Base-by-base conservation (phyloP, 1,140 invertebrate genomes). In the Lerema accius region DNA sequence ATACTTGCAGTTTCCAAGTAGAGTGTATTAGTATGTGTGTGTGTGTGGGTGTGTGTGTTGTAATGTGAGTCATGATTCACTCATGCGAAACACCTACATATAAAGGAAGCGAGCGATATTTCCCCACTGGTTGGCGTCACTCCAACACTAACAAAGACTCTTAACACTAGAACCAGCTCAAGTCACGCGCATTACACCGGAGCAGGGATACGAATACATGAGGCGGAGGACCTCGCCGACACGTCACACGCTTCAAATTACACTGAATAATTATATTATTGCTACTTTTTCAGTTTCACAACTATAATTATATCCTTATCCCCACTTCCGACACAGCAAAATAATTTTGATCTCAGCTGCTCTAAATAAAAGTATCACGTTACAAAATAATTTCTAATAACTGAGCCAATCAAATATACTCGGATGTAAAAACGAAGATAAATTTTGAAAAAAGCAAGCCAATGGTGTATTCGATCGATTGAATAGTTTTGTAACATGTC, bases 341-440 rank as follows among this genome's bases (percentile, higher is more conserved):
- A 64, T 58, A 64, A 58, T 7, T 40, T 35, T 26, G 51, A 49
- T 58, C 26, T 6, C 62, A 56, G 55, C 62, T 28, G 51, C 49
- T 56, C 19, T 64, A 53, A 40, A 53, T 2, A 53, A 53, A 53
- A 23, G 35, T 39, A 40, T 53, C 35, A 53, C 32, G 50, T 53
- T 53, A 53, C 50, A 53, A n/a, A n/a, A n/a, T n/a, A n/a, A n/a
- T n/a, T n/a, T n/a, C n/a, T n/a, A 53, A 40, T 53, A 40, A 40
- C 10, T 53, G 53, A 67, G 76, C 76, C 76, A 77, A 79, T 74
- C 49, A 76, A 75, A 65, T 43, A 59, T 60, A 66, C 53, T 62
- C 11, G 35, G 15, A 67, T 55, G 35, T 23, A 63, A 26, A 42
- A 56, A 45, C 35, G 49, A 56, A 50, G 9, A 26, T 28, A 15